phyloP scores from a whole-genome alignment of 2,888 invertebrate genomes.

The Himalopsyche tibetana region DNA sequence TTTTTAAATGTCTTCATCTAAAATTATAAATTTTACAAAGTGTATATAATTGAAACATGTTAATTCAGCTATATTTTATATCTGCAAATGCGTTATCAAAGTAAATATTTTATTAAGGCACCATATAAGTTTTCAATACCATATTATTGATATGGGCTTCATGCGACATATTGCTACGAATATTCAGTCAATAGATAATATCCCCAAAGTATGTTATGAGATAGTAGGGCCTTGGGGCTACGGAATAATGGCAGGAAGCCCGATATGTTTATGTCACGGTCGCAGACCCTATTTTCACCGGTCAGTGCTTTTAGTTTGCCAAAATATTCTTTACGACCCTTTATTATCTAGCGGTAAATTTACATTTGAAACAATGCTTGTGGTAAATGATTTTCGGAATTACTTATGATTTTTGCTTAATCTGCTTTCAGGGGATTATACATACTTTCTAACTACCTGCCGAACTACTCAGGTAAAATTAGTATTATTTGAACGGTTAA shows the following conservation, averaged over 20 bases:
- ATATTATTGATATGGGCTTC: neutral
- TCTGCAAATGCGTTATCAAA: too few relatives aligned
- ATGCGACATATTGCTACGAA: neutral
- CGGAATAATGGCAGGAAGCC: neutral
- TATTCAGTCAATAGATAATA: neutral
- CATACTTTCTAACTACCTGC: too few relatives aligned
- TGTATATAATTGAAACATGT: too few relatives aligned
- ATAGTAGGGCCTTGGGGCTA: neutral
- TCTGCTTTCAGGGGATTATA: neutral
- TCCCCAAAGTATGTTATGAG: neutral
- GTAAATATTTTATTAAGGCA: neutral
- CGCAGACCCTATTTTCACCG: neutral
- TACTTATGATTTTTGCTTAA: slow-evolving; percentile 16
- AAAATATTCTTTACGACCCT: slow-evolving; percentile 55
- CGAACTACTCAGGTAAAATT: too few relatives aligned
- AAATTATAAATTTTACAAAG: too few relatives aligned
- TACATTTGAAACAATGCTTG: slow-evolving; percentile 53
- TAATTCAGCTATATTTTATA: too few relatives aligned
- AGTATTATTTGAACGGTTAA: too few relatives aligned
- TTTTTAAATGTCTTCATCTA: too few relatives aligned
- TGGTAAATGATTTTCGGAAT: slow-evolving; percentile 36
- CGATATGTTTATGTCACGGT: slow-evolving; percentile 7
- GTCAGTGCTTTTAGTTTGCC: neutral
- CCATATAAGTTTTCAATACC: neutral
- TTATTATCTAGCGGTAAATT: slow-evolving; percentile 62